phyloP scores from a whole-genome alignment of 1,140 invertebrate species.

The Apis florea region DNA sequence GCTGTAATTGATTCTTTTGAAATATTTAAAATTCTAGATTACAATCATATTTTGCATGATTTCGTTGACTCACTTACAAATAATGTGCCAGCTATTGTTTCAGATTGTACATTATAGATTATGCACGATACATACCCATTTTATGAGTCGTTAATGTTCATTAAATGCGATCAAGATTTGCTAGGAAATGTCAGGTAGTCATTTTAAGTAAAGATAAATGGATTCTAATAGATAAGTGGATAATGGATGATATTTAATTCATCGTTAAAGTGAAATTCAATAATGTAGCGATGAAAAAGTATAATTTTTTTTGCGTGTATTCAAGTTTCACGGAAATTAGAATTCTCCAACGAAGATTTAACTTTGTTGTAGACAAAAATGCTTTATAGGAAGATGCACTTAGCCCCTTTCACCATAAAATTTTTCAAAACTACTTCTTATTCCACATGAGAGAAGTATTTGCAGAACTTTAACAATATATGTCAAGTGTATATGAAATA shows the following conservation, averaged over 20 bases:
- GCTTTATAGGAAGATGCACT: not conserved
- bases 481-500: no score
- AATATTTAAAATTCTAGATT: not conserved
- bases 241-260: not conserved
- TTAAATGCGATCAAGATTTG: not conserved
- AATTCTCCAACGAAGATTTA: no score
- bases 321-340: not conserved
- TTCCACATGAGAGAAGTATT: not conserved
- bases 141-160: not conserved
- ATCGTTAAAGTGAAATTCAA: not conserved
- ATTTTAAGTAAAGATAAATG: not conserved
- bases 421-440: constrained; percentile 15
- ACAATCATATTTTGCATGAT: not conserved
- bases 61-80: not conserved
- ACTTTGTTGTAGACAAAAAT: no score
- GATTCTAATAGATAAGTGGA: not conserved
- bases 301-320: no score
- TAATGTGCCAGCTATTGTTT: not conserved
- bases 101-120: not conserved
- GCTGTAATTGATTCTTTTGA: not conserved
- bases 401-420: not conserved
- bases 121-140: not conserved
- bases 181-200: not conserved
- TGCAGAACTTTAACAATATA: no score
- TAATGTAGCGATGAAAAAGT: not conserved